Base-by-base conservation (phyloP, 2,797 vertebrate genomes). In the Thamnophis elegans region DNA sequence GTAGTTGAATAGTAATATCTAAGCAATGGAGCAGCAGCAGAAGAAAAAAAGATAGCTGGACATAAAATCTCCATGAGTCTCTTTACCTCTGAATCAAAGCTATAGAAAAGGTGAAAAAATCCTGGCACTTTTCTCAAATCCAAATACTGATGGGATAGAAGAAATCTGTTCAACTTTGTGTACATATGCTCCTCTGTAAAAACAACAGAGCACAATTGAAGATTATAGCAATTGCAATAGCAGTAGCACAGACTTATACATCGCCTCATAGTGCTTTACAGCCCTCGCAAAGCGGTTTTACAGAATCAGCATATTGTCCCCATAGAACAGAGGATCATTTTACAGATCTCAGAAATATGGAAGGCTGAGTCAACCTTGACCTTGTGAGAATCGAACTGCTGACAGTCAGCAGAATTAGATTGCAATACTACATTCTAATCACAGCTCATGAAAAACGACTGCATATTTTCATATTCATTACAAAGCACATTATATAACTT, bases 141-240 rank as follows among this genome's bases (percentile, higher is more conserved):
- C 98, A 99, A 94, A 96, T 98, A 98, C 93, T 99, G 98, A 16
- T 98, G 99, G 9, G 98, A 98, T 93, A 99, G 96, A 96, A 99
- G 98, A 94, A 99, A 99, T 93, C 96, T 98, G 97, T 98, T 99
- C 32, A 99, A 90, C 94, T 98, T 98, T 95, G 98, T 60, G 91
- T 99, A 99, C 99, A 99, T 99, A 97, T 99, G 98, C 59, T 99
- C 98, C 98, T 99, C 99, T 99, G 97, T 36, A 85, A 85, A 68
- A 92, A 96, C 1, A 85, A 86, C 4, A 54, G 47, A 51, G 47
- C 85, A 78, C 3, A 1, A 36, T 90, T 47, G 10, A 82, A 82
- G 89, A 93, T 0, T 1, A 1, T 13, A 82, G 58, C 89, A 62
- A 60, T 4, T 26, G 25, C 59, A 62, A 60, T 4, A 60, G 25